phyloP scores from a whole-genome alignment of 1,140 invertebrate genomes.

The Nephotettix cincticeps region DNA sequence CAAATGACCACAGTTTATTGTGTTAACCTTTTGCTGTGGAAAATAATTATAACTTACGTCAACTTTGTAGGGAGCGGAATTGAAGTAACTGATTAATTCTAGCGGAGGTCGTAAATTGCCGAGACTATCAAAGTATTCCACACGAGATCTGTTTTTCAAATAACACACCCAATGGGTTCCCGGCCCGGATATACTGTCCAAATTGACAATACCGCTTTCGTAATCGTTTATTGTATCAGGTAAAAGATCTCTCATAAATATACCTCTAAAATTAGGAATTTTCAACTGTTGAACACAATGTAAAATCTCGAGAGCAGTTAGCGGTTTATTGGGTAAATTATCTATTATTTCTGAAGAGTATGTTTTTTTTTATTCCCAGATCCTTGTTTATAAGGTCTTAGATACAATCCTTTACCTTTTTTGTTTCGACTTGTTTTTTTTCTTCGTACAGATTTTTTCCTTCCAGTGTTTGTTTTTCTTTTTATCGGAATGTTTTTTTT shows the following conservation, averaged over 20 bases:
- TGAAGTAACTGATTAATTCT: neutral
- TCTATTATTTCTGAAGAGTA: no score
- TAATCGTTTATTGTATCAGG: slow-evolving; percentile 32
- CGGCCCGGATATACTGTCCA: slow-evolving; percentile 36
- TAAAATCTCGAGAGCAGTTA: slow-evolving; percentile 5
- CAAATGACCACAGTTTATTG: slow-evolving; percentile 11
- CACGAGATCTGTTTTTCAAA: slow-evolving; percentile 34
- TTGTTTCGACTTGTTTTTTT: neutral
- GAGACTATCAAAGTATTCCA: slow-evolving; percentile 15
- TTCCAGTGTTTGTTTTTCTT: no score
- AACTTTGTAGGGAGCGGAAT: neutral
- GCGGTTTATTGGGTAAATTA: slow-evolving; percentile 7
- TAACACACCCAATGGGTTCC: slow-evolving; percentile 46
- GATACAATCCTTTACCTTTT: slow-evolving; percentile 40
- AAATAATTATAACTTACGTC: slow-evolving; percentile 16
- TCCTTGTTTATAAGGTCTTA: slow-evolving; percentile 21
- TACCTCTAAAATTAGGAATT: slow-evolving; percentile 31
- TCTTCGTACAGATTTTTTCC: no score
- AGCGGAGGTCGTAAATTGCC: neutral
- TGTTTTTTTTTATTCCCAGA: slow-evolving; percentile 10
- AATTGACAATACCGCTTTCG: slow-evolving; percentile 43
- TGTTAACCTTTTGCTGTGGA: neutral
- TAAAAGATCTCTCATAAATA: slow-evolving; percentile 32
- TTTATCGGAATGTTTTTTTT: slow-evolving; percentile 33
- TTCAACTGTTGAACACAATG: neutral